These are phyloP conservation scores for Erethizon dorsatum DNA, from an alignment of 2,797 vertebrate species.

Conservation along the genomic window DNA sequence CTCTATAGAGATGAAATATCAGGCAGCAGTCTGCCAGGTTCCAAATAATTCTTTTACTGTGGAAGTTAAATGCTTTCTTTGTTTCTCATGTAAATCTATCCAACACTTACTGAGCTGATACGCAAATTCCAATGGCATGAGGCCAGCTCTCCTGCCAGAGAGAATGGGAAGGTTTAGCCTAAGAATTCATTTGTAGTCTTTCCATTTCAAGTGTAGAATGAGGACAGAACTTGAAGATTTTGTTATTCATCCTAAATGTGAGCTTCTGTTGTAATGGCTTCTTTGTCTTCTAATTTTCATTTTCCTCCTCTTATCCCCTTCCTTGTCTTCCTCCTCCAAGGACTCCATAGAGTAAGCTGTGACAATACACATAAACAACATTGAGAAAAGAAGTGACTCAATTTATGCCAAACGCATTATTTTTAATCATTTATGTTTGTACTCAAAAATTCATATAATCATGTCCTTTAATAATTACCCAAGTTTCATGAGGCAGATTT, in stretches of 20 bases:
- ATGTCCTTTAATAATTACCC: not conserved
- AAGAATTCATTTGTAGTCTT: not conserved
- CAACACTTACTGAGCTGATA: conserved; percentile 56
- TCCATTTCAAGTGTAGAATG: not conserved
- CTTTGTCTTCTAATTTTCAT: not conserved
- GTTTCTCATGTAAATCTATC: conserved; percentile 78
- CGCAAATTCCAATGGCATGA: conserved; percentile 53
- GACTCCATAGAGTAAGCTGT: not conserved
- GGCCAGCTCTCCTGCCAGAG: not conserved
- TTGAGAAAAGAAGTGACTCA: not conserved
- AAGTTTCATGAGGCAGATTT: not conserved
- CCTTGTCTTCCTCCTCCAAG: not conserved
- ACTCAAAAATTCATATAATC: not conserved
- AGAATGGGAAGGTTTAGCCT: conserved; percentile 3
- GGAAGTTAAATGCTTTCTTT: conserved; percentile 81
- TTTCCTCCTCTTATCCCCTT: not conserved
- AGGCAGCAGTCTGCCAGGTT: conserved; percentile 58
- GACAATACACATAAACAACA: not conserved
- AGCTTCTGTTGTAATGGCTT: not conserved
- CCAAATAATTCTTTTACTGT: conserved; percentile 66
- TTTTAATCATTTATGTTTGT: not conserved
- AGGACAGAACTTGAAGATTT: not conserved
- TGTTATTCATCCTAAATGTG: not conserved
- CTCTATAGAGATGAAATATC: conserved; percentile 70
- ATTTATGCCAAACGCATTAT: not conserved